Evolutionary conservation across 2,113 vertebrate genomes (phyloP).

Genomic region (Aramus guarauna): DNA sequence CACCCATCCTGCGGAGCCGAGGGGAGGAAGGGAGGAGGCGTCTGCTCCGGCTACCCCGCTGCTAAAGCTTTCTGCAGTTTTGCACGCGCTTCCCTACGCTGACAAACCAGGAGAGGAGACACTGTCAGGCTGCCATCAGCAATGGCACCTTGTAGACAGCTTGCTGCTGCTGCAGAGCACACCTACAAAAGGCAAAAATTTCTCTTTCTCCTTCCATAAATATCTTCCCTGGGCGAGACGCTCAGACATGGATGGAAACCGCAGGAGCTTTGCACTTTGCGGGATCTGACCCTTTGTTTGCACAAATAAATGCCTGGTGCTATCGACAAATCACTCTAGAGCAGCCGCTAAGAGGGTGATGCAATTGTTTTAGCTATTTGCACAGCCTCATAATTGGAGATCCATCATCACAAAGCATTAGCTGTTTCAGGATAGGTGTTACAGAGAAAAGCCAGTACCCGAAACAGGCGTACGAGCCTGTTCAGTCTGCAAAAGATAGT

Average conservation of each 20-base stretch:
- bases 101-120: background rate
- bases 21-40: background rate
- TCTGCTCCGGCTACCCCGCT: background rate
- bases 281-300: background rate
- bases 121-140: background rate
- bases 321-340: background rate
- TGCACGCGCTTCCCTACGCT: background rate
- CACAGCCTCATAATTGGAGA: background rate
- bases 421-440: background rate
- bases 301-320: rapidly evolving
- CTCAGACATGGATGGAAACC: background rate
- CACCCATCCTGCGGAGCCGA: background rate
- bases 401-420: background rate
- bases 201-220: background rate
- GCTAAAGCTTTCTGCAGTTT: background rate
- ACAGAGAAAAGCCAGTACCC: background rate
- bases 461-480: background rate
- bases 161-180: background rate
- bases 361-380: slow-evolving; percentile 5
- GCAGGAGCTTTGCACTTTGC: background rate
- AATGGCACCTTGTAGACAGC: background rate
- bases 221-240: background rate
- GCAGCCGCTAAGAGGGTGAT: background rate
- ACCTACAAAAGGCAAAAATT: background rate
- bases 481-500: background rate